These are phyloP conservation scores for Eilema depressum DNA, from an alignment of 2,888 invertebrate species.

Conservation along the genomic window DNA sequence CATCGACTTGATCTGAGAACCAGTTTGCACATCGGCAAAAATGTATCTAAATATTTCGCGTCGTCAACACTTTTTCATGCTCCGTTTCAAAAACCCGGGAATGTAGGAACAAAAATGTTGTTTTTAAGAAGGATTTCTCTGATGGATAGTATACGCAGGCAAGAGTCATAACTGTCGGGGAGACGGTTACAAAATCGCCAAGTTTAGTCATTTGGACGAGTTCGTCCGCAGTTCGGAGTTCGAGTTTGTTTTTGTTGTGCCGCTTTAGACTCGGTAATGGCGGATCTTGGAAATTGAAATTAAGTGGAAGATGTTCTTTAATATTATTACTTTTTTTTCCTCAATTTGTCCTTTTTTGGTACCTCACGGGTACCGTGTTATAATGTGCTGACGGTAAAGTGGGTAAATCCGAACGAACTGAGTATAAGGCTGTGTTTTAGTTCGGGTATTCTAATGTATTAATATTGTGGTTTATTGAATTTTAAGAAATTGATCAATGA, in stretches of 20 bases:
- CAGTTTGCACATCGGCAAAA: no score
- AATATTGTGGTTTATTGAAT: no score
- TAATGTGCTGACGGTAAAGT: neutral
- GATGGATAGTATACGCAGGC: neutral
- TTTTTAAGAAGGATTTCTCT: neutral
- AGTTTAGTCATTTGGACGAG: slow-evolving; percentile 45
- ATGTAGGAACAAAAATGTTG: neutral
- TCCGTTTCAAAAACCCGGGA: neutral
- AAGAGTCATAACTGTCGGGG: slow-evolving; percentile 2
- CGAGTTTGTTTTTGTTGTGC: slow-evolving; percentile 32
- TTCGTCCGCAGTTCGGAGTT: slow-evolving; percentile 16
- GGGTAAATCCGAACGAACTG: no score
- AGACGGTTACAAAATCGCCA: slow-evolving; percentile 47
- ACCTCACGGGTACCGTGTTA: neutral
- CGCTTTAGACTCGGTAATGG: slow-evolving; percentile 7
- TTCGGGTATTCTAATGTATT: no score
- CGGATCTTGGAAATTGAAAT: slow-evolving; percentile 9
- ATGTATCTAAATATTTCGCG: no score
- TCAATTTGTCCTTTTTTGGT: neutral
- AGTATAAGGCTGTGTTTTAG: no score
- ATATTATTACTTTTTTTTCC: neutral
- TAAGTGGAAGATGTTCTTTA: neutral
- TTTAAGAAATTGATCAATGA: no score
- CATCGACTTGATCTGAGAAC: no score
- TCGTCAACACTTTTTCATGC: neutral